Percentiles rank a stretch among this genome's conserved stretches.
Conservation (phyloP, 2,797 vertebrate species). For the Sandelia bainsii region DNA sequence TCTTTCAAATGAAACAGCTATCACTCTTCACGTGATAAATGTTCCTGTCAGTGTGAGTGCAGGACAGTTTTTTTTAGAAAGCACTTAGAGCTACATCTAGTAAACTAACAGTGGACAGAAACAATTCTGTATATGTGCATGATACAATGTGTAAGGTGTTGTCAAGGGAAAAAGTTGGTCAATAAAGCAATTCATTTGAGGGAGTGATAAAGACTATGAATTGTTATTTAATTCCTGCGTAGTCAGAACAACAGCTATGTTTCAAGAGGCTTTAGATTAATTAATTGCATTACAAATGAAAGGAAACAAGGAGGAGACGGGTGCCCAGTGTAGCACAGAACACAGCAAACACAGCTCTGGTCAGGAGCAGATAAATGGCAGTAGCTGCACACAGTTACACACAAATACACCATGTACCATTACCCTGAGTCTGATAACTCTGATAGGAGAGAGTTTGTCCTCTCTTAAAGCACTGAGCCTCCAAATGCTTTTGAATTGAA, state of each 20-base stretch:
- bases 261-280: constrained; percentile 43
- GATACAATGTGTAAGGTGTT: constrained; percentile 1
- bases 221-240: constrained; percentile 37
- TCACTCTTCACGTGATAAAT: too few species aligned
- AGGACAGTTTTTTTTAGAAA: not conserved
- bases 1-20: not conserved
- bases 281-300: constrained; percentile 53
- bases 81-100: not conserved
- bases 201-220: constrained; percentile 21
- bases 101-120: too few species aligned
- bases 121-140: too few species aligned
- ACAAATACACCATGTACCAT: not conserved
- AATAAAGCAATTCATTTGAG: constrained; percentile 29
- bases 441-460: too few species aligned
- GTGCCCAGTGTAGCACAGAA: constrained; percentile 31
- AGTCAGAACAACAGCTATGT: constrained; percentile 18
- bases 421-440: too few species aligned
- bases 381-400: constrained; percentile 33
- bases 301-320: constrained; percentile 36
- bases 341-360: constrained; percentile 38
- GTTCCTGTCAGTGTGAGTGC: not conserved
- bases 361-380: constrained; percentile 34
- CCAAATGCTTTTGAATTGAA: not conserved
- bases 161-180: constrained; percentile 8
- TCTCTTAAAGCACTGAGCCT: not conserved